Percentiles rank a stretch among this genome's conserved stretches.
These are phyloP conservation scores for Hoplodrina blanda DNA, from an alignment of 2,888 invertebrate species.

Conservation along the genomic window DNA sequence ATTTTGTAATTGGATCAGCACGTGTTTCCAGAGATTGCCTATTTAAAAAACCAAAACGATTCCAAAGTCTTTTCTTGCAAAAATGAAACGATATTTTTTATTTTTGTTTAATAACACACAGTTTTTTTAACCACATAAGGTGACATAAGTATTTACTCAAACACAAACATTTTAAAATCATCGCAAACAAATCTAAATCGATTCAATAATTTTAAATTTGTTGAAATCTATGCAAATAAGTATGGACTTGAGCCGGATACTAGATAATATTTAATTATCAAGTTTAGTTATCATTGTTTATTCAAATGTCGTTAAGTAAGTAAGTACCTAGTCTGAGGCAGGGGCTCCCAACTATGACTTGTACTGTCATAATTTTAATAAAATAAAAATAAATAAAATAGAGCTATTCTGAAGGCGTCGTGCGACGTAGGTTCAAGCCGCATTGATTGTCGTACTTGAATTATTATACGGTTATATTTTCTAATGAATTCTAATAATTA, in stretches of 20 bases:
- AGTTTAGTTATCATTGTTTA: constrained; percentile 35
- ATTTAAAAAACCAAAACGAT: no score
- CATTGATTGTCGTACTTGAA: no score
- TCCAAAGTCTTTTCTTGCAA: neutral
- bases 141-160: neutral
- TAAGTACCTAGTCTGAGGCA: no score
- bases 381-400: no score
- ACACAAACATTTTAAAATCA: neutral
- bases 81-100: neutral
- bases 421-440: no score
- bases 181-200: neutral
- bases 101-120: neutral
- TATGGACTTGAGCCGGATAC: constrained; percentile 3
- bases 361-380: no score
- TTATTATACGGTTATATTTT: no score
- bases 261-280: constrained; percentile 30
- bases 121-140: neutral
- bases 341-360: no score
- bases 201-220: neutral
- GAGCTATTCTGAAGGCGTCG: no score
- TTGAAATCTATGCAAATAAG: constrained; percentile 16
- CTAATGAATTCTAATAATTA: no score
- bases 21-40: no score
- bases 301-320: constrained; percentile 17
- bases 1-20: no score